Evolutionary conservation across 2,888 invertebrate genomes (phyloP).

Genomic region (Bhutanitis thaidina): DNA sequence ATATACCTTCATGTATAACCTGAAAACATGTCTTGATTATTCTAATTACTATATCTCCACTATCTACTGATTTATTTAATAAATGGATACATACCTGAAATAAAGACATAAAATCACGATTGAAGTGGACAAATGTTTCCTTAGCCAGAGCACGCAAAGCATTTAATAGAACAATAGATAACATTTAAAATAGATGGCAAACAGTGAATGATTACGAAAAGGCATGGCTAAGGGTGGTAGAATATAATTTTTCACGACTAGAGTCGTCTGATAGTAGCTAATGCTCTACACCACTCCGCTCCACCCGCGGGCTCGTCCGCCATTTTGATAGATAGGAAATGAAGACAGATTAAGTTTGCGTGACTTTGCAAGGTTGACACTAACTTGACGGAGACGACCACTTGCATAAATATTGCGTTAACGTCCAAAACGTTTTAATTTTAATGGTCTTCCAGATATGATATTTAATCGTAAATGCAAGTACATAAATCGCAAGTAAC

Average conservation of each 20-base stretch:
- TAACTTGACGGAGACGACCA: slow-evolving; percentile 30
- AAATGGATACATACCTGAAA: slow-evolving; percentile 20
- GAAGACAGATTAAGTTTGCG: slow-evolving; percentile 76
- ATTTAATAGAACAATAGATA: slow-evolving; percentile 57
- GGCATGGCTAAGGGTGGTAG: slow-evolving; percentile 65
- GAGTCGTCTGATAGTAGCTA: slow-evolving; percentile 68
- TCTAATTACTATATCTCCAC: slow-evolving; percentile 8
- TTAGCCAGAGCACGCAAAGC: slow-evolving; percentile 57
- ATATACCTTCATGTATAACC: no score
- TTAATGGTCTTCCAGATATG: neutral
- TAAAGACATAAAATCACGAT: slow-evolving; percentile 16
- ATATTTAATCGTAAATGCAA: neutral
- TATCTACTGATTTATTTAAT: neutral
- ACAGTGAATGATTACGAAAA: slow-evolving; percentile 65
- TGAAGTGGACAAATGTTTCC: slow-evolving; percentile 31
- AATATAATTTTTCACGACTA: slow-evolving; percentile 74
- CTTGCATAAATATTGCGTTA: slow-evolving; percentile 33
- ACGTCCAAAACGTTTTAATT: slow-evolving; percentile 1
- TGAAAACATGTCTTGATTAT: neutral
- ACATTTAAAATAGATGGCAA: slow-evolving; percentile 57
- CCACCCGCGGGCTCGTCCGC: slow-evolving; percentile 47
- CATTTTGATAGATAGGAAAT: slow-evolving; percentile 77
- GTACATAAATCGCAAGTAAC: no score
- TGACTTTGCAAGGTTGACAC: slow-evolving; percentile 58
- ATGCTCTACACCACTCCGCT: slow-evolving; percentile 60